phyloP scores from a whole-genome alignment of 2,113 vertebrate species.

The Lycaon pictus region DNA sequence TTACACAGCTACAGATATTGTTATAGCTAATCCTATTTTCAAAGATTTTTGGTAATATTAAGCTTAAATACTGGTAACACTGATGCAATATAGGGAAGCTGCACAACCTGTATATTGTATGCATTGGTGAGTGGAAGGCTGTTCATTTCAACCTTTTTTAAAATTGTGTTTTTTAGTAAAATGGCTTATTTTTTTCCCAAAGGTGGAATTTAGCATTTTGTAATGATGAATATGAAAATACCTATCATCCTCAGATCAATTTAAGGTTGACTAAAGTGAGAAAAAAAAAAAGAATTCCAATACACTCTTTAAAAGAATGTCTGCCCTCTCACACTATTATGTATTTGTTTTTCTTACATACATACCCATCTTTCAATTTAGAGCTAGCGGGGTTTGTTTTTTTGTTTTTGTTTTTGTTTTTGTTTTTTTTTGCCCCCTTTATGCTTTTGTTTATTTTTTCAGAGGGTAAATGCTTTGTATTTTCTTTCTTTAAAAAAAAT shows the following conservation, averaged over 20 bases:
- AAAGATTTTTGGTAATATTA: slow-evolving; percentile 80
- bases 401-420: not conserved
- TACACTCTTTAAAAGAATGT: slow-evolving; percentile 84
- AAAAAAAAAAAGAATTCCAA: slow-evolving; percentile 75
- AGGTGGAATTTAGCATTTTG: slow-evolving; percentile 88
- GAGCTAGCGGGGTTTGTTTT: slow-evolving; percentile 69
- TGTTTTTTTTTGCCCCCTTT: slow-evolving; percentile 83
- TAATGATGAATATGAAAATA: slow-evolving; percentile 89
- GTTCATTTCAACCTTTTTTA: slow-evolving; percentile 87
- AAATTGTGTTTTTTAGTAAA: slow-evolving; percentile 89
- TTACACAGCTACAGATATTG: slow-evolving; percentile 83
- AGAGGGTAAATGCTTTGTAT: slow-evolving; percentile 88
- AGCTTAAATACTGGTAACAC: slow-evolving; percentile 85
- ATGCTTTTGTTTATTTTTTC: slow-evolving; percentile 80
- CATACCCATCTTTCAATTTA: slow-evolving; percentile 82
- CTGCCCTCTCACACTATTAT: slow-evolving; percentile 86
- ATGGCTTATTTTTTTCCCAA: slow-evolving; percentile 90
- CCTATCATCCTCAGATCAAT: slow-evolving; percentile 86
- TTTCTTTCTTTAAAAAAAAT: slow-evolving; percentile 74
- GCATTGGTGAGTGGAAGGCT: slow-evolving; percentile 85
- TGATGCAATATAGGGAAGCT: slow-evolving; percentile 80
- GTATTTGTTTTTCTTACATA: slow-evolving; percentile 81
- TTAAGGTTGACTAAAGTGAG: slow-evolving; percentile 86
- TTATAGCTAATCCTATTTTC: slow-evolving; percentile 82
- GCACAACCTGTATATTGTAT: slow-evolving; percentile 85